Conservation (phyloP, 2,113 vertebrate species). For the Varanus komodoensis region DNA sequence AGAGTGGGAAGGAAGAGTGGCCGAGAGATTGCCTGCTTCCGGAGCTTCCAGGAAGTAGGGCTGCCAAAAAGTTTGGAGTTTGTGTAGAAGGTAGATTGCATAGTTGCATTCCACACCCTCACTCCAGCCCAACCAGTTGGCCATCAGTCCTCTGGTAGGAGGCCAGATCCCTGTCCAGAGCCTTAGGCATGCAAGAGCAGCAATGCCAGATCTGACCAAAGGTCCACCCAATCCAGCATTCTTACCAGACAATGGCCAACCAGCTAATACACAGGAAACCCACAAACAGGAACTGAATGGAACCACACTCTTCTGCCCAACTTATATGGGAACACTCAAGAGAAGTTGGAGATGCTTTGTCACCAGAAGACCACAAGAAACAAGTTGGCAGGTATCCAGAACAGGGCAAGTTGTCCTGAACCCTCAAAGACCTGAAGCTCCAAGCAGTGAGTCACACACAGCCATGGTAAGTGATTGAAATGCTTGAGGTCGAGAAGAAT, state of each 20-base stretch:
- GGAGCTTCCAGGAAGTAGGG: neutral
- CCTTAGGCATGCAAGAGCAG: too few relatives aligned
- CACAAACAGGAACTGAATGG: too few relatives aligned
- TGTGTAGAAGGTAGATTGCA: neutral
- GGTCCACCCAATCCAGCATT: too few relatives aligned
- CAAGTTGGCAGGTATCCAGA: neutral
- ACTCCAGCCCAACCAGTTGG: neutral
- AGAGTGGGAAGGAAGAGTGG: neutral
- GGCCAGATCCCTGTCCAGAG: too few relatives aligned
- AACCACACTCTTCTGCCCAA: too few relatives aligned
- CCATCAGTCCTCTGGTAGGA: too few relatives aligned
- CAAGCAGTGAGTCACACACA: neutral
- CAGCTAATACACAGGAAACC: too few relatives aligned
- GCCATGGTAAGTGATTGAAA: neutral
- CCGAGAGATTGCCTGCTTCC: neutral
- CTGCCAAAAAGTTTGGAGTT: neutral
- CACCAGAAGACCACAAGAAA: neutral
- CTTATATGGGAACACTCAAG: too few relatives aligned
- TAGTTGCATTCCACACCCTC: too few relatives aligned
- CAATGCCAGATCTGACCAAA: too few relatives aligned
- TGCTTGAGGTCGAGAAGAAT: neutral
- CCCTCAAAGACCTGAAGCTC: neutral
- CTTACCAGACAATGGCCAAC: too few relatives aligned
- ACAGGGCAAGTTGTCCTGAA: neutral
- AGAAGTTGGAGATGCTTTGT: too few relatives aligned